Conservation (phyloP, 2,113 vertebrate species). For the Phocoena phocoena region DNA sequence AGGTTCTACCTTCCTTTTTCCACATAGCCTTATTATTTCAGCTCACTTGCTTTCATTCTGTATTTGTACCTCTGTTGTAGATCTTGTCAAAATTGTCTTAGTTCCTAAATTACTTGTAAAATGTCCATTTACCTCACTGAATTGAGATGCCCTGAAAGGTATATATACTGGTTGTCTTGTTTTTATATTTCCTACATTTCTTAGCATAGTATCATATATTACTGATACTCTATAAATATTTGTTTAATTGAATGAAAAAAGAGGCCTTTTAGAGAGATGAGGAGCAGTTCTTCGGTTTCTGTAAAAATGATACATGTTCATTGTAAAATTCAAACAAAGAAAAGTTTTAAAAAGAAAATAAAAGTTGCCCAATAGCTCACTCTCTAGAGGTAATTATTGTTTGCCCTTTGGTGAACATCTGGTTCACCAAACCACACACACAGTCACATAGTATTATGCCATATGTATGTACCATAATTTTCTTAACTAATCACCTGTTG, state of each 20-base stretch:
- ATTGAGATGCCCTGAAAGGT: not conserved
- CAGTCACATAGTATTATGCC: not conserved
- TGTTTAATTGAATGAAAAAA: constrained; percentile 36
- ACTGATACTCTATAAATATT: not conserved
- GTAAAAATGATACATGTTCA: not conserved
- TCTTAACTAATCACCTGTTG: not conserved
- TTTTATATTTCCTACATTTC: constrained; percentile 39
- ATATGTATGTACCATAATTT: not conserved
- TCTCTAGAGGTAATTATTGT: not conserved
- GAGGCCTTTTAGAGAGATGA: not conserved
- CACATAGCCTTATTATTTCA: not conserved
- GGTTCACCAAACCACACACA: not conserved
- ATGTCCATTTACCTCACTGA: constrained; percentile 24
- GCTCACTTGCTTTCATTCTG: not conserved
- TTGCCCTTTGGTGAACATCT: not conserved
- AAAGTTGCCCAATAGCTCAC: not conserved
- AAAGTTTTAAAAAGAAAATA: constrained; percentile 10
- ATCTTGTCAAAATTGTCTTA: constrained; percentile 35
- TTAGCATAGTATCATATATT: not conserved
- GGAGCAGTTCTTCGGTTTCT: not conserved
- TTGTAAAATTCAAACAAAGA: constrained; percentile 29
- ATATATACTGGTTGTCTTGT: not conserved
- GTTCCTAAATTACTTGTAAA: not conserved
- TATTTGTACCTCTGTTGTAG: not conserved
- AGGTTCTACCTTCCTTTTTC: not conserved